Percentiles rank a stretch among this genome's conserved stretches.
phyloP scores from a whole-genome alignment of 2,888 invertebrate species.

The Aleiodes leptofemur region DNA sequence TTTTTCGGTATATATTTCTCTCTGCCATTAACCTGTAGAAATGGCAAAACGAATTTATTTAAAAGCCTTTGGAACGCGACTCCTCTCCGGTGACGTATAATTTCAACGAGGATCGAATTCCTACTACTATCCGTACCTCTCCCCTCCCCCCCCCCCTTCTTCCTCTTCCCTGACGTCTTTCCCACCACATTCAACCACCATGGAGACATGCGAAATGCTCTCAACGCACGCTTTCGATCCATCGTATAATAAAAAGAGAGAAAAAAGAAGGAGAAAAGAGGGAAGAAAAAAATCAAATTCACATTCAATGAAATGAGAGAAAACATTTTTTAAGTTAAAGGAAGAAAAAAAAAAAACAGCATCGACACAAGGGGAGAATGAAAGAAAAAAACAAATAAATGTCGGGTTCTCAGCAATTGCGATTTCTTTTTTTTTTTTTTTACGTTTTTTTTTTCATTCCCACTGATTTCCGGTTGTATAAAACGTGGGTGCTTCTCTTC shows the following conservation, averaged over 20 bases:
- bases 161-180: neutral
- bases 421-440: constrained; percentile 44
- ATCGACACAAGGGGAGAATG: constrained; percentile 1
- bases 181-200: constrained; percentile 16
- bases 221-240: constrained; percentile 34
- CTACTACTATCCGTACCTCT: neutral
- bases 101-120: constrained; percentile 46
- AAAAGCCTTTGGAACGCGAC: constrained; percentile 36
- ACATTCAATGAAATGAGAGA: constrained; percentile 20
- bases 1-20: constrained; percentile 4
- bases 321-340: constrained; percentile 2
- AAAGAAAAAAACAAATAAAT: constrained; percentile 39
- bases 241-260: constrained; percentile 28
- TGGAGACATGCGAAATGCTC: constrained; percentile 38
- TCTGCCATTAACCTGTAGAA: constrained; percentile 28
- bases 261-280: constrained; percentile 10
- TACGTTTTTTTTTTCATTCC: too few species aligned
- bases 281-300: constrained; percentile 37
- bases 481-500: constrained; percentile 10
- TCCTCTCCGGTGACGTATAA: constrained; percentile 42
- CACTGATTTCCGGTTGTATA: constrained; percentile 42
- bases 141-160: neutral
- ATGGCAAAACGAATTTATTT: constrained; percentile 41
- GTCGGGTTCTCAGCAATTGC: constrained; percentile 48
- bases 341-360: constrained; percentile 31